Evolutionary conservation across 2,888 invertebrate genomes (phyloP).

Genomic region (Phanerotoma sp.): DNA sequence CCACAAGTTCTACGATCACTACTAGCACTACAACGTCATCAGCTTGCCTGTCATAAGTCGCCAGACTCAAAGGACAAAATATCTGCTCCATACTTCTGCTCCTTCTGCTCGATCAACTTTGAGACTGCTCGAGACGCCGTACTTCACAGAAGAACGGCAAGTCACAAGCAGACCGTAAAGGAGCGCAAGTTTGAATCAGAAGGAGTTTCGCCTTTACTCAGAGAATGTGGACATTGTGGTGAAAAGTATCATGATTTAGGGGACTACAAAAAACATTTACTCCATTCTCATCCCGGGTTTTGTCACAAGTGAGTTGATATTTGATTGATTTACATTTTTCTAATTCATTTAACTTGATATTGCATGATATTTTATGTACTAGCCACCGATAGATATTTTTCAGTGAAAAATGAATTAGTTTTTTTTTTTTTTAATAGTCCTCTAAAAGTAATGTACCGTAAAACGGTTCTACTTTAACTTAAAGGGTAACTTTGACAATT

Average conservation of each 20-base stretch:
- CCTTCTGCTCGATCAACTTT: slow-evolving; percentile 69
- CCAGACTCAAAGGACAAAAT: slow-evolving; percentile 40
- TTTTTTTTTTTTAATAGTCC: too few species aligned
- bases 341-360: background rate
- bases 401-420: too few species aligned
- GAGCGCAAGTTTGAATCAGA: slow-evolving; percentile 44
- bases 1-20: slow-evolving; percentile 64
- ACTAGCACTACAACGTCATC: slow-evolving; percentile 69
- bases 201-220: slow-evolving; percentile 44
- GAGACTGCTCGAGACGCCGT: slow-evolving; percentile 64
- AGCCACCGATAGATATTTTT: too few species aligned
- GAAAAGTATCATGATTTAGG: slow-evolving; percentile 61
- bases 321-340: background rate
- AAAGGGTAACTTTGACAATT: too few species aligned
- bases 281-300: slow-evolving; percentile 64
- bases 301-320: slow-evolving; percentile 67
- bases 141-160: slow-evolving; percentile 66
- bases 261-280: slow-evolving; percentile 66
- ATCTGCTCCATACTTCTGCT: slow-evolving; percentile 64
- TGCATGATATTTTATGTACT: too few species aligned
- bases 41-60: slow-evolving; percentile 63
- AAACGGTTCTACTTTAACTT: too few species aligned
- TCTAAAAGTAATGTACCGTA: too few species aligned
- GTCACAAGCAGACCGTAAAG: slow-evolving; percentile 66
- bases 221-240: slow-evolving; percentile 66